Conservation (phyloP, 2,113 vertebrate genomes). For the Pandion haliaetus region DNA sequence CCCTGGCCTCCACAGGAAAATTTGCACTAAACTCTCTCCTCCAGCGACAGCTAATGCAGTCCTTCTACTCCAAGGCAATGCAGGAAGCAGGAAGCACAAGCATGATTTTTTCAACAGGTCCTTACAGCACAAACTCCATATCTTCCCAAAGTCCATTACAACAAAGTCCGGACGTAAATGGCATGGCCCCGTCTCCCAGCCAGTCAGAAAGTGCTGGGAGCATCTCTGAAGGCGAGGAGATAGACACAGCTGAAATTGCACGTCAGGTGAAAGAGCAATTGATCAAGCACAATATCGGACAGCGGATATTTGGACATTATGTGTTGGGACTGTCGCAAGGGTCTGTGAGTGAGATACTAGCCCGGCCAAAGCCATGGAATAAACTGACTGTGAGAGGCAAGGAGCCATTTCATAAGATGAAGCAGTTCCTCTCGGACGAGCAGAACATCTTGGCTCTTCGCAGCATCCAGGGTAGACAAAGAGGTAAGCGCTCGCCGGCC, state of each 20-base stretch:
- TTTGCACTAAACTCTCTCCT: constrained; percentile 97
- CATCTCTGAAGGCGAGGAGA: constrained; percentile 90
- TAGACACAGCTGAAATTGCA: constrained; percentile 95
- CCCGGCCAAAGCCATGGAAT: constrained; percentile 96
- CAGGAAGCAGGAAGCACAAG: constrained; percentile 94
- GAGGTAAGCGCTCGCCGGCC: constrained; percentile 81
- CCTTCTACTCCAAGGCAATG: constrained; percentile 98
- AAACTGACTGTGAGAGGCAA: constrained; percentile 95
- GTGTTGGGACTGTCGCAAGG: constrained; percentile 96
- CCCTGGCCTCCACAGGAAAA: constrained; percentile 94
- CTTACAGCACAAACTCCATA: constrained; percentile 91
- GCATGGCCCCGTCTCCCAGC: constrained; percentile 91
- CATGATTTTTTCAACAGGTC: constrained; percentile 91
- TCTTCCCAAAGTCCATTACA: constrained; percentile 90
- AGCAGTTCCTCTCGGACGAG: constrained; percentile 96
- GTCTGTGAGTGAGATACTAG: constrained; percentile 96
- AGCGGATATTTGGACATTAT: constrained; percentile 96
- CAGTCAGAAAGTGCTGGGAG: constrained; percentile 91
- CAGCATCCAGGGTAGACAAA: constrained; percentile 95
- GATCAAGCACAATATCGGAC: constrained; percentile 98
- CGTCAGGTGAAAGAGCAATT: constrained; percentile 97
- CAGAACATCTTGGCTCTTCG: constrained; percentile 96
- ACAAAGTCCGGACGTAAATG: constrained; percentile 91
- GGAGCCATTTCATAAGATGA: constrained; percentile 99
- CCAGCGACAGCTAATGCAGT: constrained; percentile 96